These are phyloP conservation scores for Eulemur rufifrons DNA, from an alignment of 2,113 vertebrate species.

Conservation along the genomic window DNA sequence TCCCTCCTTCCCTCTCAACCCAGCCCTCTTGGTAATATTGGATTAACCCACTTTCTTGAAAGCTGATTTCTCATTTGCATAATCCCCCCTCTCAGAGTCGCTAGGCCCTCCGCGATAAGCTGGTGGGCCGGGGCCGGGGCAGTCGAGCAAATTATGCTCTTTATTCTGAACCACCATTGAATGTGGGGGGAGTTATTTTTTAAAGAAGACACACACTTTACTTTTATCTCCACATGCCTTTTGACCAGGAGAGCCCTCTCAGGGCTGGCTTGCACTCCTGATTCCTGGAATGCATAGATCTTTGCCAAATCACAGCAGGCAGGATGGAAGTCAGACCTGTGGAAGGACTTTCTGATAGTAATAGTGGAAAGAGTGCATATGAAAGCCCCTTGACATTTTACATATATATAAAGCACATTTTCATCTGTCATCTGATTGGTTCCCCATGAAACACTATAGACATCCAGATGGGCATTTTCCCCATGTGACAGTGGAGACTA, in stretches of 20 bases:
- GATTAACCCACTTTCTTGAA: constrained; percentile 87
- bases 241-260: background rate
- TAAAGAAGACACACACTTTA: constrained; percentile 53
- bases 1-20: constrained; percentile 65
- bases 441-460: background rate
- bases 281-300: background rate
- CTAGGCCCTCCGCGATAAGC: constrained; percentile 62
- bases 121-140: background rate
- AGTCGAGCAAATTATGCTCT: constrained; percentile 62
- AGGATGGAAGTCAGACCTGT: background rate
- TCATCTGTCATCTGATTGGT: background rate
- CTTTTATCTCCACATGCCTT: constrained; percentile 60
- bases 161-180: background rate
- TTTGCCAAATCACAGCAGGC: background rate
- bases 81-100: constrained; percentile 77
- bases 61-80: constrained; percentile 85
- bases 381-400: background rate
- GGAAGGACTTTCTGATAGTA: background rate
- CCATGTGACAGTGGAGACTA: background rate
- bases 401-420: background rate
- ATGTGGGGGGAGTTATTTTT: constrained; percentile 25
- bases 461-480: background rate
- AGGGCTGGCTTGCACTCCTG: no score
- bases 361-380: background rate
- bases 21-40: constrained; percentile 82